Percentiles rank a stretch among this genome's conserved stretches.
Evolutionary conservation across 2,113 vertebrate species (phyloP).

Genomic region (Zapornia atra): DNA sequence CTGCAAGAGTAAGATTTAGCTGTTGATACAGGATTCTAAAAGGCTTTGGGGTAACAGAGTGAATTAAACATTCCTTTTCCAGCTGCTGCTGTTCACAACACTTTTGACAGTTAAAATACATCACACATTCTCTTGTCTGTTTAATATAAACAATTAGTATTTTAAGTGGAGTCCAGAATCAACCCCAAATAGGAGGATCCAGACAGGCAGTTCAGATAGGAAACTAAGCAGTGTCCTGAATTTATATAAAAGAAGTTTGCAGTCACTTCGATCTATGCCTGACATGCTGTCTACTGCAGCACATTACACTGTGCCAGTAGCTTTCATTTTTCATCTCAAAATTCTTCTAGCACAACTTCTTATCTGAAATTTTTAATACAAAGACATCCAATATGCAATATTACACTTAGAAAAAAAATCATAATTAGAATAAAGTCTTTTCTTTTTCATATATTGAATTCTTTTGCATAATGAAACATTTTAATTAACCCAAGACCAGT

Average conservation of each 20-base stretch:
- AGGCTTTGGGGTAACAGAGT: constrained; percentile 15
- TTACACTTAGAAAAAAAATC: not conserved
- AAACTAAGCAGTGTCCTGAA: constrained; percentile 72
- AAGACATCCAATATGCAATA: not conserved
- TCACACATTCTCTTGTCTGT: constrained; percentile 81
- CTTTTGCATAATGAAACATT: not conserved
- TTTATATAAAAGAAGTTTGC: constrained; percentile 56
- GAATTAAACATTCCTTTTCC: constrained; percentile 69
- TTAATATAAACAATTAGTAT: constrained; percentile 80
- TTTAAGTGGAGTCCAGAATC: constrained; percentile 78
- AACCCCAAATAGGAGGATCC: constrained; percentile 73
- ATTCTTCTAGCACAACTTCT: not conserved
- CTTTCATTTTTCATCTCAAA: constrained; percentile 7
- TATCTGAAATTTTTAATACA: not conserved
- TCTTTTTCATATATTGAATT: not conserved
- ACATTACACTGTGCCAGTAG: not conserved
- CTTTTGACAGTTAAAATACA: constrained; percentile 81
- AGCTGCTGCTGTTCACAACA: constrained; percentile 82
- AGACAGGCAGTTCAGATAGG: constrained; percentile 70
- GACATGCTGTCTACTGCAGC: not conserved
- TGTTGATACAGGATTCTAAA: constrained; percentile 56
- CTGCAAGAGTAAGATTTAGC: constrained; percentile 30
- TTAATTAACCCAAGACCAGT: not conserved
- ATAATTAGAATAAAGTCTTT: not conserved
- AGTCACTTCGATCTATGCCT: not conserved